phyloP scores from a whole-genome alignment of 2,113 vertebrate species.

The Sinosuthora webbiana region DNA sequence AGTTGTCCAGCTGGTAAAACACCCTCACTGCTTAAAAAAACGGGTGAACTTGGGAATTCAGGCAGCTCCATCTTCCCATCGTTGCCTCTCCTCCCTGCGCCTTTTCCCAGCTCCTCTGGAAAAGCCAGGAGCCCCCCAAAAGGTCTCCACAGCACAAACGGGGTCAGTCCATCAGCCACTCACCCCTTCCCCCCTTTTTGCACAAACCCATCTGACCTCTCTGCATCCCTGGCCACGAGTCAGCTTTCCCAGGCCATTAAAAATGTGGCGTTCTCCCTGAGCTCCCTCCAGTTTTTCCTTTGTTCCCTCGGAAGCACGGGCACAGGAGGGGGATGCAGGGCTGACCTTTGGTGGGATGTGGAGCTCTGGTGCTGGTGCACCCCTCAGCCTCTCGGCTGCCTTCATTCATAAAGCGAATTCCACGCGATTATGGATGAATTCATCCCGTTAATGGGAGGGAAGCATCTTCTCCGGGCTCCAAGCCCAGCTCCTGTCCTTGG shows the following conservation, averaged over 20 bases:
- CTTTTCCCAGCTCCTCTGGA: not conserved
- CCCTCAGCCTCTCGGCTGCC: not conserved
- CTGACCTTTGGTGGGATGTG: not conserved
- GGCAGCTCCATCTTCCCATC: not conserved
- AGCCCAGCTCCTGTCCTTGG: not conserved
- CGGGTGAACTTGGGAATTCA: slow-evolving; percentile 30
- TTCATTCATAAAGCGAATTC: fast-evolving
- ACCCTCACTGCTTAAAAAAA: slow-evolving; percentile 38
- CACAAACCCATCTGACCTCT: not conserved
- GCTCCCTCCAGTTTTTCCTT: not conserved
- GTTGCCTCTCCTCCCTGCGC: not conserved
- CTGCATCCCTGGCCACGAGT: not conserved
- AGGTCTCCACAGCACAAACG: not conserved
- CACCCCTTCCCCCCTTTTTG: not conserved
- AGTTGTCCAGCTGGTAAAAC: slow-evolving; percentile 62
- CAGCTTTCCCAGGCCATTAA: not conserved
- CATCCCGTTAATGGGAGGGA: not conserved
- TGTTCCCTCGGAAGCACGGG: not conserved
- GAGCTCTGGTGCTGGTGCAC: not conserved
- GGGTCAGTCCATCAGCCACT: not conserved
- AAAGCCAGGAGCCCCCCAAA: not conserved
- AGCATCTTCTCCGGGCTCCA: not conserved
- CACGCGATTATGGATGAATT: not conserved
- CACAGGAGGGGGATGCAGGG: not conserved
- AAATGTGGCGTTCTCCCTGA: not conserved